Percentiles rank a stretch among this genome's conserved stretches.
These are phyloP conservation scores for Melospiza georgiana DNA, from an alignment of 2,113 vertebrate species.

Conservation along the genomic window DNA sequence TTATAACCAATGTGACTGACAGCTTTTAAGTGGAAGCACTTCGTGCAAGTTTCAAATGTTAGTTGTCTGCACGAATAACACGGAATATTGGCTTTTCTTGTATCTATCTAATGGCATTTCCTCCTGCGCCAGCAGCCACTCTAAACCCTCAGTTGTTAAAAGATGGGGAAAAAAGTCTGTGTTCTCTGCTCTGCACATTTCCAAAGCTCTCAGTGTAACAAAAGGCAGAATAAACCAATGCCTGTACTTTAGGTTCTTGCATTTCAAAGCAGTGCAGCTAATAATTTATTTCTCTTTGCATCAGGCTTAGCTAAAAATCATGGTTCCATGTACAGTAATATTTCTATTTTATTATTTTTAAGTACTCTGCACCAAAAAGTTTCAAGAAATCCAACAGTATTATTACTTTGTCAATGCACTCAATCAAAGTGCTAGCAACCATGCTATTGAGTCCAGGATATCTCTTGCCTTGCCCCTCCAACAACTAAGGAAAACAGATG, in stretches of 20 bases:
- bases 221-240: slow-evolving; percentile 22
- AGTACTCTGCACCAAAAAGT: neutral
- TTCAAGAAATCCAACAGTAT: neutral
- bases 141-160: slow-evolving; percentile 25
- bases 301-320: neutral
- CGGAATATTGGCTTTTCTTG: slow-evolving; percentile 52
- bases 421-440: neutral
- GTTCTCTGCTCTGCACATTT: slow-evolving; percentile 10
- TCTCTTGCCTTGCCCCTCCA: neutral
- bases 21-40: slow-evolving; percentile 57
- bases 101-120: slow-evolving; percentile 63
- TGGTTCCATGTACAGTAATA: neutral
- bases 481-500: neutral
- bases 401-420: neutral
- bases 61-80: slow-evolving; percentile 56
- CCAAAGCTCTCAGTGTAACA: slow-evolving; percentile 21
- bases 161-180: neutral
- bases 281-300: neutral
- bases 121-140: slow-evolving; percentile 6
- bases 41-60: slow-evolving; percentile 51
- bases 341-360: neutral
- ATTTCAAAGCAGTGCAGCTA: slow-evolving; percentile 27
- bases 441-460: neutral
- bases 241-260: neutral
- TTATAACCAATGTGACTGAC: slow-evolving; percentile 71